These are phyloP conservation scores for Hemiprocne comata DNA, from an alignment of 2,113 vertebrate genomes.

Conservation along the genomic window DNA sequence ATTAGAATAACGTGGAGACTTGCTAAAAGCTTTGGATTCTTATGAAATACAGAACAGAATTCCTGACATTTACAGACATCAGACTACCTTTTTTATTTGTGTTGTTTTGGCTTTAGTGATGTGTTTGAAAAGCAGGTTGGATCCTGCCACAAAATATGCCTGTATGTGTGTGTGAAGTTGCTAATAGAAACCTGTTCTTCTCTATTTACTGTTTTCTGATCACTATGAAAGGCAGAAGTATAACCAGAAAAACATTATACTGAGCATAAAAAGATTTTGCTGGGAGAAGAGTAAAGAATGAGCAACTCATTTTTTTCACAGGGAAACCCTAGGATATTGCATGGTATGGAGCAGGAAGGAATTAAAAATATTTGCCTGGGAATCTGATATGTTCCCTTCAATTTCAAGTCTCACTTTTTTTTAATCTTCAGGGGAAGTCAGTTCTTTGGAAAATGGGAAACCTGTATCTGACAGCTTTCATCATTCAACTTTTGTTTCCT, in stretches of 20 bases:
- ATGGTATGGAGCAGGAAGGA: not conserved
- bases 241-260: not conserved
- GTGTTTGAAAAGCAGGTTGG: not conserved
- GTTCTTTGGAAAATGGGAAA: not conserved
- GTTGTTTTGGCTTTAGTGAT: not conserved
- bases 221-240: not conserved
- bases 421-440: not conserved
- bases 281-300: not conserved
- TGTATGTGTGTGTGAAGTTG: not conserved
- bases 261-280: not conserved
- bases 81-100: not conserved
- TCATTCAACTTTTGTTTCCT: conserved; percentile 42
- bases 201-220: not conserved
- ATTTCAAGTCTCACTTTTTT: not conserved
- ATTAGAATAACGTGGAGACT: not conserved
- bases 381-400: not conserved
- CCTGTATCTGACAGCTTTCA: not conserved
- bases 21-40: not conserved
- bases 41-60: not conserved
- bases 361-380: not conserved
- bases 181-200: not conserved
- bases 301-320: not conserved
- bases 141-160: not conserved
- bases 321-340: not conserved
- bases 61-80: not conserved